Conservation (phyloP, 2,113 vertebrate species). For the Chroicocephalus ridibundus region DNA sequence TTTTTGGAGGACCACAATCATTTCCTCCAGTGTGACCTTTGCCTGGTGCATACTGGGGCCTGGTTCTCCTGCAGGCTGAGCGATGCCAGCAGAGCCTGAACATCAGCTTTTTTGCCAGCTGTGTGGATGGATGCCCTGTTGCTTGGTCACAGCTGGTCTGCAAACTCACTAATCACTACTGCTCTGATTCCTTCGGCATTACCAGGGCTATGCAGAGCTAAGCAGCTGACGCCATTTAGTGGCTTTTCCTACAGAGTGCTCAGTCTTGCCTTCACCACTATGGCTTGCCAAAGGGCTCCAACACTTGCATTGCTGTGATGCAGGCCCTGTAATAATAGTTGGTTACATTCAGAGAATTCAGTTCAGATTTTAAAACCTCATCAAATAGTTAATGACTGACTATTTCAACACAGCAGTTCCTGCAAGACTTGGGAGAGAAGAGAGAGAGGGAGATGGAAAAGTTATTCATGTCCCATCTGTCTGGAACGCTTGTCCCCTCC, state of each 20-base stretch:
- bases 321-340: slow-evolving; percentile 55
- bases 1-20: not conserved
- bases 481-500: slow-evolving; percentile 62
- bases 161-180: not conserved
- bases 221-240: slow-evolving; percentile 30
- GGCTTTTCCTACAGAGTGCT: slow-evolving; percentile 17
- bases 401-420: slow-evolving; percentile 60
- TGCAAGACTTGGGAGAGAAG: slow-evolving; percentile 50
- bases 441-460: slow-evolving; percentile 60
- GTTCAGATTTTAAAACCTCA: slow-evolving; percentile 63
- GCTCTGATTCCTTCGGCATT: not conserved
- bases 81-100: not conserved
- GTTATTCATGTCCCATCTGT: slow-evolving; percentile 71
- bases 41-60: rapidly evolving
- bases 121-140: not conserved
- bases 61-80: not conserved
- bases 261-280: not conserved
- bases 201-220: not conserved
- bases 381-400: slow-evolving; percentile 65
- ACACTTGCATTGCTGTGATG: slow-evolving; percentile 31
- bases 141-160: not conserved
- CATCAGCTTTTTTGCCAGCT: not conserved
- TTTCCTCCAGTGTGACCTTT: not conserved
- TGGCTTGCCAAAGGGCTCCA: slow-evolving; percentile 29
- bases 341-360: slow-evolving; percentile 39